phyloP scores from a whole-genome alignment of 2,113 vertebrate species.

The Hyla sarda region DNA sequence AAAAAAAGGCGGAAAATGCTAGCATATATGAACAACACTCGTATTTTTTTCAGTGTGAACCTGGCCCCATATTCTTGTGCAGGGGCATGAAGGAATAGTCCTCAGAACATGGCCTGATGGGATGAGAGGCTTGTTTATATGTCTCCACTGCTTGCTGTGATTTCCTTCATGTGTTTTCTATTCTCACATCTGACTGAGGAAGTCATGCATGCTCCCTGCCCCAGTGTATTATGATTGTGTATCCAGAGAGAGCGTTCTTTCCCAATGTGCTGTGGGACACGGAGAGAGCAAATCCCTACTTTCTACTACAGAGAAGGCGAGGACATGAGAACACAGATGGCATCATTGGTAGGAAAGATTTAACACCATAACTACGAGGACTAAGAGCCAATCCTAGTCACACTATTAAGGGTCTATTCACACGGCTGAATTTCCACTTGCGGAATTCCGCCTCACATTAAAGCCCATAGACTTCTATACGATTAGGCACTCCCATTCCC shows the following conservation, averaged over 20 bases:
- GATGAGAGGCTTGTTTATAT: background rate
- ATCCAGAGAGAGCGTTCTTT: constrained; percentile 67
- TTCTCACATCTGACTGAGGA: background rate
- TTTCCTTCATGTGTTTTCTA: background rate
- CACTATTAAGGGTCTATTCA: background rate
- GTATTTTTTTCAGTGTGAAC: no score
- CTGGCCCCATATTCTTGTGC: no score
- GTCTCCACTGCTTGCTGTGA: background rate
- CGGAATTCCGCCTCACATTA: no score
- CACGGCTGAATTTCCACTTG: no score
- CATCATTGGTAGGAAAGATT: constrained; percentile 40
- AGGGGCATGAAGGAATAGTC: background rate
- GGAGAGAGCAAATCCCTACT: constrained; percentile 80
- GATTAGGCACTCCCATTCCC: no score
- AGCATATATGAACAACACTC: no score
- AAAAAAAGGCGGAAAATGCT: no score
- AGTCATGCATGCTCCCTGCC: background rate
- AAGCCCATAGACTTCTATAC: no score
- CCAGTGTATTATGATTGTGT: constrained; percentile 34
- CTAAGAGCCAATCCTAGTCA: background rate
- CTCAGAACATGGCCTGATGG: background rate
- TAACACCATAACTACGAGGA: background rate
- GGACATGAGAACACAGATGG: constrained; percentile 71
- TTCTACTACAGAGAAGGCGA: constrained; percentile 83
- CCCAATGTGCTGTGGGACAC: constrained; percentile 82